Percentiles rank a stretch among this genome's conserved stretches.
Conservation (phyloP, 2,888 invertebrate genomes). For the Idaea aversata region DNA sequence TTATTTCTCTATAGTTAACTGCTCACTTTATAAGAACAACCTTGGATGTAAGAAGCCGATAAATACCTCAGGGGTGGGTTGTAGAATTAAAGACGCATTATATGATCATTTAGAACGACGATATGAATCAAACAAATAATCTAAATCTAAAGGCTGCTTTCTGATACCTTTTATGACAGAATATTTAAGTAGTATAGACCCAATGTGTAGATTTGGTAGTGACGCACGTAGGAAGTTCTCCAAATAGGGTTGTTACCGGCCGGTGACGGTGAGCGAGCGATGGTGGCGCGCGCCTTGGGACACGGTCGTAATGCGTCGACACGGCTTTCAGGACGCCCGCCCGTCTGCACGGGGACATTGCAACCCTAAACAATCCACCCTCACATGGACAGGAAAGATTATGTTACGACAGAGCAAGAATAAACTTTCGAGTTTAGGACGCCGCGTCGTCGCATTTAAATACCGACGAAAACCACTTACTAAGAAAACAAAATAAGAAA, state of each 20-base stretch:
- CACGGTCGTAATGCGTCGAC: not conserved
- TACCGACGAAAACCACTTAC: not conserved
- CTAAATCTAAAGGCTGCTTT: not conserved
- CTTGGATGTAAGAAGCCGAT: not conserved
- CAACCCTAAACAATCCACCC: not conserved
- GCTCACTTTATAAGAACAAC: not conserved
- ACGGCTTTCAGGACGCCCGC: not conserved
- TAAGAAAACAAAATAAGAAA: no score
- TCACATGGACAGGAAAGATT: not conserved
- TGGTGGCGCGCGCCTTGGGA: not conserved
- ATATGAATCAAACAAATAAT: not conserved
- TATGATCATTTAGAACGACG: no score
- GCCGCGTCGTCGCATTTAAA: not conserved
- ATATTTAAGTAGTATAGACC: not conserved
- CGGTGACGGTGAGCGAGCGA: not conserved
- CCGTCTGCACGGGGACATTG: not conserved
- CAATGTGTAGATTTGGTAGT: not conserved
- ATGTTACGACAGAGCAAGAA: not conserved
- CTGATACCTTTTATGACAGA: not conserved
- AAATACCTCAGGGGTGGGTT: not conserved
- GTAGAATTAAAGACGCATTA: no score
- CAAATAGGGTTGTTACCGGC: not conserved
- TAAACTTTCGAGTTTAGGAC: not conserved
- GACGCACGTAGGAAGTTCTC: slow-evolving; percentile 1
- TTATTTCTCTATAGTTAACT: not conserved